Conservation (phyloP, 2,797 vertebrate species). For the Myiotriccus ornatus region DNA sequence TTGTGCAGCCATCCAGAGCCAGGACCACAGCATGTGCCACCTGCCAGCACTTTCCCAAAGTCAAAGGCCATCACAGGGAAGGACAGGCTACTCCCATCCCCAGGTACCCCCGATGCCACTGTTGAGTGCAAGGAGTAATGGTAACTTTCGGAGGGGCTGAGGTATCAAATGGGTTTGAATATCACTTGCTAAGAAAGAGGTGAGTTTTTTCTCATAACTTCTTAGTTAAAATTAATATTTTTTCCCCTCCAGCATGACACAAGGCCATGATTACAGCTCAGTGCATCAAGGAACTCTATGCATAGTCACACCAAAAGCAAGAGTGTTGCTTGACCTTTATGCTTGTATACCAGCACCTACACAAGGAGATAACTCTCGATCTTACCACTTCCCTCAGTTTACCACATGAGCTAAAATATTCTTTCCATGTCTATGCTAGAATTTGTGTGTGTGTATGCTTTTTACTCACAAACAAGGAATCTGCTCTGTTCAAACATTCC, state of each 20-base stretch:
- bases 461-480: not conserved
- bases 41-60: not conserved
- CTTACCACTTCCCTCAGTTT: not conserved
- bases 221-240: not conserved
- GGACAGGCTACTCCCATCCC: not conserved
- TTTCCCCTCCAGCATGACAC: not conserved
- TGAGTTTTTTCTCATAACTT: fast-evolving
- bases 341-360: not conserved
- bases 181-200: not conserved
- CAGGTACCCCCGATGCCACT: not conserved
- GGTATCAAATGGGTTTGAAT: not conserved
- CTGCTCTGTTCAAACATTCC: not conserved
- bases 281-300: not conserved
- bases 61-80: fast-evolving
- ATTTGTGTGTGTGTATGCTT: not conserved
- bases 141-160: not conserved
- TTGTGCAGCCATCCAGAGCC: not conserved
- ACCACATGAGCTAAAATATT: not conserved
- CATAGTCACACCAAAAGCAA: not conserved
- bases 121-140: not conserved
- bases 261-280: not conserved
- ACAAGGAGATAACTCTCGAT: not conserved
- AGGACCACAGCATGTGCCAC: not conserved
- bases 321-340: not conserved
- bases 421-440: not conserved